Conservation (phyloP, 2,888 invertebrate species). For the Eristalis pertinax region DNA sequence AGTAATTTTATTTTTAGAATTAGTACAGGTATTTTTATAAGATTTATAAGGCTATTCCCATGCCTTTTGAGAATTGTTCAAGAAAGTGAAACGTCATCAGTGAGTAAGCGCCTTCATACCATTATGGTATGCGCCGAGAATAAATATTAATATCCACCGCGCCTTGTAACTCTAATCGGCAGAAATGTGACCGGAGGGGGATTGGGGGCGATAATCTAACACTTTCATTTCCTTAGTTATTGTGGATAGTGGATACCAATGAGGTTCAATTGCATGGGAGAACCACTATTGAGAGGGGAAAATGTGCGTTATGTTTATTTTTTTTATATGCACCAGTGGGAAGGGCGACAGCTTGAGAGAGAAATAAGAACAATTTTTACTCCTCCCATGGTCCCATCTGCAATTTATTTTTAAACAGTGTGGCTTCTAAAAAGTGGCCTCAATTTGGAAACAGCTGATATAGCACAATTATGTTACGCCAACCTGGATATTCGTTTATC, state of each 20-base stretch:
- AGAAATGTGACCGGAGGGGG: background rate
- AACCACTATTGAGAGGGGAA: conserved; percentile 8
- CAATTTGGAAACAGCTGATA: background rate
- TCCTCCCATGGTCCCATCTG: background rate
- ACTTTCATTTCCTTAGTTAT: conserved; percentile 21
- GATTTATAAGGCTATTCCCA: conserved; percentile 25
- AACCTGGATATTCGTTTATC: background rate
- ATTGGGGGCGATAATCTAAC: conserved; percentile 15
- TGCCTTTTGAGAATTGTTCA: conserved; percentile 34
- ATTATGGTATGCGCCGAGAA: conserved; percentile 25
- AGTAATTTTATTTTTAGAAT: conserved; percentile 75
- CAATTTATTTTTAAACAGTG: background rate
- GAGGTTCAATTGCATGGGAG: conserved; percentile 22
- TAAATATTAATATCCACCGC: conserved; percentile 18
- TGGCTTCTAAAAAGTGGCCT: background rate
- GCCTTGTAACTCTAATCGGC: conserved; percentile 10
- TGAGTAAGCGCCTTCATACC: conserved; percentile 36
- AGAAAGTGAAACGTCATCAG: conserved; percentile 59
- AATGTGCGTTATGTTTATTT: conserved; percentile 1
- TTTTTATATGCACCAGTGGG: background rate
- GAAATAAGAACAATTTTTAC: background rate
- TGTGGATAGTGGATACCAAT: background rate
- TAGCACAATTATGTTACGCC: background rate
- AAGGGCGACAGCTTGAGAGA: background rate
- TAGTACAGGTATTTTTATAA: conserved; percentile 72